Percentiles rank a stretch among this genome's conserved stretches.
Evolutionary conservation across 2,113 vertebrate species (phyloP).

Genomic region (Petrocephalus microphthalmus): DNA sequence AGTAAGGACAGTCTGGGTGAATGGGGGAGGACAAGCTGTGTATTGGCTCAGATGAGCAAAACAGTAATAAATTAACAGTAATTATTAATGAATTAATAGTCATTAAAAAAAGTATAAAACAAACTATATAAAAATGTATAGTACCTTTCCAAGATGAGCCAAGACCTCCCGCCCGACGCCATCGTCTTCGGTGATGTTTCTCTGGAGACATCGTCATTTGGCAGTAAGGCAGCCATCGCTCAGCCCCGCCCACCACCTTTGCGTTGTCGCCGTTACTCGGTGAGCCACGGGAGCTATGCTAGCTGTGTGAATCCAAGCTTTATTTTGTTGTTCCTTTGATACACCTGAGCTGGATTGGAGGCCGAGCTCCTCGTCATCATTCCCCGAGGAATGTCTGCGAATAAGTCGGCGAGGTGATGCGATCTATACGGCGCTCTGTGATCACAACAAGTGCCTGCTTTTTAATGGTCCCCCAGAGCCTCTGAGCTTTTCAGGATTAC

Average conservation of each 20-base stretch:
- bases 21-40: not conserved
- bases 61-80: not conserved
- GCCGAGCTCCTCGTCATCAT: not conserved
- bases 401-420: not conserved
- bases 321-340: not conserved
- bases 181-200: not conserved
- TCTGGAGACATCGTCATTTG: not conserved
- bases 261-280: not conserved
- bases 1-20: not conserved
- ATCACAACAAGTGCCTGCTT: constrained; percentile 26
- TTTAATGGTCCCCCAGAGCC: constrained; percentile 24
- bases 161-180: not conserved
- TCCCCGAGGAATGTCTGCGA: not conserved
- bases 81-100: not conserved
- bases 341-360: not conserved
- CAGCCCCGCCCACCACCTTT: not conserved
- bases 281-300: not conserved
- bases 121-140: not conserved
- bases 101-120: not conserved
- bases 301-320: not conserved
- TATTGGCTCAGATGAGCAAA: not conserved
- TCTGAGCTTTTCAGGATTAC: not conserved
- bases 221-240: not conserved
- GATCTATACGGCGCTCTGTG: not conserved
- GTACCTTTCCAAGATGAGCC: not conserved